phyloP scores from a whole-genome alignment of 2,888 invertebrate genomes.

The Sinhomidia bicolor region DNA sequence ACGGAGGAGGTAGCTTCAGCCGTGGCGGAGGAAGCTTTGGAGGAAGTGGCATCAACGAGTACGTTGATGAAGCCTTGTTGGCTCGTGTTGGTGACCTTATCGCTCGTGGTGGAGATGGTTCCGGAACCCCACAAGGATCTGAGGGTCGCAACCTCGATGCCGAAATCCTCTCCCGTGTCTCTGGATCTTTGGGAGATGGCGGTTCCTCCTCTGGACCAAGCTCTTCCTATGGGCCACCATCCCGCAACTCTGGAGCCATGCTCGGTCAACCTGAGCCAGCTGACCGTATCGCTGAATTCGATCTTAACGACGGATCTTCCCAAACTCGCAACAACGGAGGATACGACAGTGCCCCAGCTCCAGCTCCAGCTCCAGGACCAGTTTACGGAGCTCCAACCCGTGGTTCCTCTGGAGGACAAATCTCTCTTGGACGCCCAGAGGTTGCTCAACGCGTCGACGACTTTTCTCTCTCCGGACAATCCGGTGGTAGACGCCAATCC shows the following conservation, averaged over 20 bases:
- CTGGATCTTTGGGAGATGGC: slow-evolving; percentile 75
- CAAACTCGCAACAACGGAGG: slow-evolving; percentile 41
- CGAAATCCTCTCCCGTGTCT: slow-evolving; percentile 77
- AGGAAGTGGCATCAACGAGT: slow-evolving; percentile 72
- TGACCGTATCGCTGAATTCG: slow-evolving; percentile 73
- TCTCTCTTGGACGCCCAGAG: slow-evolving; percentile 73
- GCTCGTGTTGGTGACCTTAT: slow-evolving; percentile 78
- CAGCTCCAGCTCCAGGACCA: slow-evolving; percentile 43
- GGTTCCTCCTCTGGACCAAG: slow-evolving; percentile 53
- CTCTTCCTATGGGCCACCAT: slow-evolving; percentile 63
- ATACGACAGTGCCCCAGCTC: slow-evolving; percentile 22
- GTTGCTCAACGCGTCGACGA: slow-evolving; percentile 71
- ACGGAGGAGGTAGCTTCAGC: slow-evolving; percentile 35
- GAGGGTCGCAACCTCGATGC: slow-evolving; percentile 75
- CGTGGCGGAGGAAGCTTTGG: slow-evolving; percentile 1
- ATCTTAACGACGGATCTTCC: slow-evolving; percentile 35
- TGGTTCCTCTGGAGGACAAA: slow-evolving; percentile 48
- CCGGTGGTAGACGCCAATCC: slow-evolving; percentile 1
- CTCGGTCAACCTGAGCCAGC: slow-evolving; percentile 75
- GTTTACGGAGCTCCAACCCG: slow-evolving; percentile 66
- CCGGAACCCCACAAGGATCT: slow-evolving; percentile 66
- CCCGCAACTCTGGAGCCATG: slow-evolving; percentile 19
- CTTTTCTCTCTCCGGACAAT: slow-evolving; percentile 53
- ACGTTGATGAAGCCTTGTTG: slow-evolving; percentile 78
- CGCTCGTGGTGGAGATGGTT: slow-evolving; percentile 72